Base-by-base conservation (phyloP, 2,888 invertebrate genomes). In the Neria commutata region DNA sequence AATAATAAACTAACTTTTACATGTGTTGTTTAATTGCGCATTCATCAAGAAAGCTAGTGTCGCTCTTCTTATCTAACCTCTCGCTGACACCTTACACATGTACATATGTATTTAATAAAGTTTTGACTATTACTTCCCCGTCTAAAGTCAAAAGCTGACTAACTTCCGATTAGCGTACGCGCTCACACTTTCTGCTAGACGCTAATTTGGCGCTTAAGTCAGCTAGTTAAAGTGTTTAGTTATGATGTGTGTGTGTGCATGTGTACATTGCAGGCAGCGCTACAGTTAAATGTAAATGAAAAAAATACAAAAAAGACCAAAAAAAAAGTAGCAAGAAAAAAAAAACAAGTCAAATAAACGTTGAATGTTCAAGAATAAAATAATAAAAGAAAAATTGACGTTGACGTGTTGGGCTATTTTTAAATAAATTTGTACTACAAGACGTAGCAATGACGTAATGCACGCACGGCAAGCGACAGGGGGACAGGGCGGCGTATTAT, bases 381-480 rank as follows among this genome's bases (percentile, higher is more conserved):
- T 11, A 26, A 25, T 23, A 4, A 46, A n/a, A n/a, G n/a, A 6
- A 14, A 19, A 23, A 17, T 48, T 14, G 48, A 63, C 61, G 72
- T 71, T 77, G 75, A 75, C 75, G 75, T 77, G 76, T 76, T 71
- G 64, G 54, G 72, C 67, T 75, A 75, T 75, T 75, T 75, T 73
- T 77, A 77, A 67, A 71, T 68, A 66, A 71, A 72, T 75, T 77
- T 75, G 66, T 68, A 75, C 71, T 67, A 60, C n/a, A n/a, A n/a
- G n/a, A n/a, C n/a, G n/a, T n/a, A 65, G 69, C 67, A 74, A 75
- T 75, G 75, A 75, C 75, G 75, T 68, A 77, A 75, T 72, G 54
- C 66, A 60, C n/a, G n/a, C n/a, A n/a, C n/a, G n/a, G n/a, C n/a
- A n/a, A n/a, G n/a, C n/a, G n/a, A n/a, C n/a, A n/a, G n/a, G n/a